Evolutionary conservation across 2,888 invertebrate genomes (phyloP).

Genomic region (Morpho helenor): DNA sequence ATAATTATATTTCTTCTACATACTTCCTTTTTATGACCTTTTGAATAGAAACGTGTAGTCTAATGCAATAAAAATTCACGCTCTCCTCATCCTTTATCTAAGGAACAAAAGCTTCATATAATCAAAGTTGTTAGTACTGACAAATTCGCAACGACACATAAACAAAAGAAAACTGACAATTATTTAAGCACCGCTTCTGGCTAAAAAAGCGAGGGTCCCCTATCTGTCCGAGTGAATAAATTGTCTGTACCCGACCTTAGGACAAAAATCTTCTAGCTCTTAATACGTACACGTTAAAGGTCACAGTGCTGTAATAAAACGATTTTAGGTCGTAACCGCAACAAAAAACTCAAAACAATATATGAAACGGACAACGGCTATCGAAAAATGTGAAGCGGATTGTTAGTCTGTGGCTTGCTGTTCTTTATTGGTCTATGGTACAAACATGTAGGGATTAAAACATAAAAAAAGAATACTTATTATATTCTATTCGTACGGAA

Average conservation of each 20-base stretch:
- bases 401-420: constrained; percentile 23
- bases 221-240: constrained; percentile 58
- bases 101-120: too few relatives aligned
- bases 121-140: too few relatives aligned
- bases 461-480: too few relatives aligned
- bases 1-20: too few relatives aligned
- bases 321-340: constrained; percentile 12
- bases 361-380: constrained; percentile 18
- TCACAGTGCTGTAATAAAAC: not conserved
- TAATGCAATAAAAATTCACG: too few relatives aligned
- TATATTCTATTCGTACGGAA: too few relatives aligned
- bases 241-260: constrained; percentile 35
- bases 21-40: too few relatives aligned
- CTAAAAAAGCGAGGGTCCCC: constrained; percentile 40
- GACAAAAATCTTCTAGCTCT: constrained; percentile 1
- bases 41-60: too few relatives aligned
- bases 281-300: constrained; percentile 11
- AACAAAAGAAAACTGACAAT: constrained; percentile 43
- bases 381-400: constrained; percentile 26
- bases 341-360: constrained; percentile 23
- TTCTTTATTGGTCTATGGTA: constrained; percentile 2
- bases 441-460: not conserved
- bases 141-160: constrained; percentile 14
- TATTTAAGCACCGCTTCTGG: constrained; percentile 55
- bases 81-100: too few relatives aligned